Base-by-base conservation (phyloP, 2,113 vertebrate species). In the Indicator indicator region DNA sequence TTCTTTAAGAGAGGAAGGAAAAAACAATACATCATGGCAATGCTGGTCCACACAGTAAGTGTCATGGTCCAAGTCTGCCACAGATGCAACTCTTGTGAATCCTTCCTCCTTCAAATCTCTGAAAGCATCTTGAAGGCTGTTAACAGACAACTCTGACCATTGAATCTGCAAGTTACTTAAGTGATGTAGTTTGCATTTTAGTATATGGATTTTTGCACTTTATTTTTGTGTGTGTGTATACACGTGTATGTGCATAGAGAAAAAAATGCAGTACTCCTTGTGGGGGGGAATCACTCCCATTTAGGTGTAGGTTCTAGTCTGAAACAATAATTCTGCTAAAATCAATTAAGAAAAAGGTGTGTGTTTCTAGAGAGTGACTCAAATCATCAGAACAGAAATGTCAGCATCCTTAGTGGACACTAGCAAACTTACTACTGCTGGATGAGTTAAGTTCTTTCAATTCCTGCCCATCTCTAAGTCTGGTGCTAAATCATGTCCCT, bases 11-110 rank as follows among this genome's bases (percentile, higher is more conserved):
- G 95, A 96, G 74, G 98, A 95, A 80, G 98, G 99, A 93, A 99
- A 99, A 91, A 98, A 86, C 91, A 99, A 94, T 24, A 98, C 96
- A 95, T 99, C 98, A 9, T 88, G 88, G 91, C 98, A 99, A 82
- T 99, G 99, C 10, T 96, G 95, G 95, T 99, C 99, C 97, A 97
- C 63, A 90, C 98, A 98, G 97, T 98, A 99, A 0, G 97, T 97
- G 74, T 95, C 97, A 76, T 88, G 97, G 55, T 97, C 80, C 20
- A 98, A 92, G 86, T 98, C 95, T 59, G 96, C 88, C 21, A 98
- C 81, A 23, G 98, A 99, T 58, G 97, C 92, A 83, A 98, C 98
- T 90, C 96, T 97, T 12, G 54, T 95, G 94, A 99, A 98, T 70
- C 98, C 98, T 11, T 95, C 97, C n/a, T 38, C 93, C 96, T 95